These are phyloP conservation scores for Hetaerina titia DNA, from an alignment of 2,888 invertebrate species.

Conservation along the genomic window DNA sequence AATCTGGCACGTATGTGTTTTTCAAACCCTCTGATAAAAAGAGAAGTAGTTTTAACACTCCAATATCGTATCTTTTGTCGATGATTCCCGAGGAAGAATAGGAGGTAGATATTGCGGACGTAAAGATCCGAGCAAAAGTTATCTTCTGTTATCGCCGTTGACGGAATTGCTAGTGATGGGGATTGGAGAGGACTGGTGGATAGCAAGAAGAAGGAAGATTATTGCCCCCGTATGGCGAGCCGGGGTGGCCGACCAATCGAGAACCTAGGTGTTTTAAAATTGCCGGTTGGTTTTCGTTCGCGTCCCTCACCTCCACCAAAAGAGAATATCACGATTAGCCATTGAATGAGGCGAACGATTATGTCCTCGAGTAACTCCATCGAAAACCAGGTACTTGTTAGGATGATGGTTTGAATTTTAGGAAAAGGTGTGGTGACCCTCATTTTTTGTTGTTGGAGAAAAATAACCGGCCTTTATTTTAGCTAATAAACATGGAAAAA, in stretches of 20 bases:
- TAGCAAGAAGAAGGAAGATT: too few relatives aligned
- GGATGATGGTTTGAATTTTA: too few relatives aligned
- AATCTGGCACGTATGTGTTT: neutral
- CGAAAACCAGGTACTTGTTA: too few relatives aligned
- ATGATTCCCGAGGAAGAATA: neutral
- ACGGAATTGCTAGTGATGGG: neutral
- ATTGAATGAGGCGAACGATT: too few relatives aligned
- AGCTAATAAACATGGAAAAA: too few relatives aligned
- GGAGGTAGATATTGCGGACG: neutral
- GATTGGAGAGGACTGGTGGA: neutral
- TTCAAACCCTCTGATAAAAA: slow-evolving; percentile 19
- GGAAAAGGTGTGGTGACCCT: too few relatives aligned
- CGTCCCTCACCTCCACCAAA: too few relatives aligned
- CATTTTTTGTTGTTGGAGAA: too few relatives aligned
- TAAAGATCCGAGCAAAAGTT: neutral
- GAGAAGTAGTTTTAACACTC: neutral
- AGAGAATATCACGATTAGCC: too few relatives aligned
- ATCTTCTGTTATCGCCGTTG: neutral
- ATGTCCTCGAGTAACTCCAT: too few relatives aligned
- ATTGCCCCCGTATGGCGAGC: neutral
- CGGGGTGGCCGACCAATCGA: neutral
- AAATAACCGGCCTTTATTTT: too few relatives aligned
- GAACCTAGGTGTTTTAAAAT: neutral
- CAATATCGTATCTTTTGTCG: slow-evolving; percentile 27
- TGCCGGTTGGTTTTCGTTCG: neutral